These are phyloP conservation scores for Lasioglossum albipes DNA, from an alignment of 1,140 invertebrate species.

Conservation along the genomic window DNA sequence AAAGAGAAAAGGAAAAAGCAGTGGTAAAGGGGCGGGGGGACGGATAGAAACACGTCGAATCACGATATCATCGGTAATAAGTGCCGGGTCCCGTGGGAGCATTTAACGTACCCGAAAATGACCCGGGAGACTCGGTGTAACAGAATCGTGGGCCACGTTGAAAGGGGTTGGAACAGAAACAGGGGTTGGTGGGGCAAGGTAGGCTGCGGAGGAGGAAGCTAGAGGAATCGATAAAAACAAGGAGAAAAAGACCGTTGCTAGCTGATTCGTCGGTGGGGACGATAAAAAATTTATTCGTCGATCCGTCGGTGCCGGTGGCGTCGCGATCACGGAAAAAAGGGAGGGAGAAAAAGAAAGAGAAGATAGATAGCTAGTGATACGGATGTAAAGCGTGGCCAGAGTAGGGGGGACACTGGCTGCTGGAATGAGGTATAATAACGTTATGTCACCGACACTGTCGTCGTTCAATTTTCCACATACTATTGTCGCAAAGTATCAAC, in stretches of 20 bases:
- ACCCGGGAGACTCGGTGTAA: slow-evolving; percentile 27
- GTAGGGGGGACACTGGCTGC: too few relatives aligned
- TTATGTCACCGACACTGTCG: neutral
- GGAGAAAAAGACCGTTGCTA: slow-evolving; percentile 10
- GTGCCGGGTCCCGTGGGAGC: slow-evolving; percentile 17
- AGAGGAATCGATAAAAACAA: slow-evolving; percentile 47
- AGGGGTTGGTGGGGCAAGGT: neutral
- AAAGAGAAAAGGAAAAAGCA: neutral
- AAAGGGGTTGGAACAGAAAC: neutral
- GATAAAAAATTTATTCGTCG: slow-evolving; percentile 60
- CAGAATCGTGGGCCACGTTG: slow-evolving; percentile 16
- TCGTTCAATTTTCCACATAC: neutral
- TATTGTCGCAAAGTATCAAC: neutral
- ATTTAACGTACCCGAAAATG: slow-evolving; percentile 50
- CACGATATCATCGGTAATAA: slow-evolving; percentile 34
- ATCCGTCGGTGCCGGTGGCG: slow-evolving; percentile 50
- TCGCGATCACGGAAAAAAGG: slow-evolving; percentile 35
- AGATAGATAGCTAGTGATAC: slow-evolving; percentile 29
- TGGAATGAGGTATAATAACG: slow-evolving; percentile 32
- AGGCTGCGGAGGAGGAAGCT: slow-evolving; percentile 24
- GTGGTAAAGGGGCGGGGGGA: too few relatives aligned
- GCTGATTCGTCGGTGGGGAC: slow-evolving; percentile 42
- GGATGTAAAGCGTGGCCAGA: slow-evolving; percentile 3
- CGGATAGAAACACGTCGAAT: neutral
- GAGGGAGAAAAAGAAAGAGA: slow-evolving; percentile 23